phyloP scores from a whole-genome alignment of 2,888 invertebrate genomes.

The Arge pagana region DNA sequence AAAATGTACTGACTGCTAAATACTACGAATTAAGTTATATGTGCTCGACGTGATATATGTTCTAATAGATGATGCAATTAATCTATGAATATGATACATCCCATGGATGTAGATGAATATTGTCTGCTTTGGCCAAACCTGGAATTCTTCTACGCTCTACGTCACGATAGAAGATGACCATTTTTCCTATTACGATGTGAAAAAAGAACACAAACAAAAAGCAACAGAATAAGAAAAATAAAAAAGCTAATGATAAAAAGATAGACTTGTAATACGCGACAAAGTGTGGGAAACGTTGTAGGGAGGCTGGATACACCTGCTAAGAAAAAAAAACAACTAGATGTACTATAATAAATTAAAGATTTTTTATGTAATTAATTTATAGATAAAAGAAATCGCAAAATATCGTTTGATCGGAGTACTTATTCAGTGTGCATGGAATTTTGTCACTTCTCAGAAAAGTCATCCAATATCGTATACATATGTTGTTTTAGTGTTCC shows the following conservation, averaged over 20 bases:
- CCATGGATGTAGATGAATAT: constrained; percentile 49
- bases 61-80: constrained; percentile 43
- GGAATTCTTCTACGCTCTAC: constrained; percentile 50
- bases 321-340: constrained; percentile 36
- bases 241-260: constrained; percentile 29
- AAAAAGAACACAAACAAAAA: constrained; percentile 13
- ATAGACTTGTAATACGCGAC: constrained; percentile 44
- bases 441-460: constrained; percentile 13
- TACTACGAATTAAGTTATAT: constrained; percentile 45
- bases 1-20: constrained; percentile 32
- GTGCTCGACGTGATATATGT: constrained; percentile 42
- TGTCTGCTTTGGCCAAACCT: constrained; percentile 45
- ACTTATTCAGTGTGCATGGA: constrained; percentile 48
- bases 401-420: constrained; percentile 49
- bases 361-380: constrained; percentile 56
- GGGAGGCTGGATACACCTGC: constrained; percentile 48
- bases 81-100: constrained; percentile 44
- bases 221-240: constrained; percentile 19
- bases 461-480: constrained; percentile 32
- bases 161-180: constrained; percentile 51
- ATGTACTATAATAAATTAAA: constrained; percentile 56
- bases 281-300: constrained; percentile 43
- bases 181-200: constrained; percentile 44
- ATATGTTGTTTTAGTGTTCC: constrained; percentile 19
- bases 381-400: constrained; percentile 49